Conservation (phyloP, 1,140 invertebrate species). For the Leptinotarsa texana region DNA sequence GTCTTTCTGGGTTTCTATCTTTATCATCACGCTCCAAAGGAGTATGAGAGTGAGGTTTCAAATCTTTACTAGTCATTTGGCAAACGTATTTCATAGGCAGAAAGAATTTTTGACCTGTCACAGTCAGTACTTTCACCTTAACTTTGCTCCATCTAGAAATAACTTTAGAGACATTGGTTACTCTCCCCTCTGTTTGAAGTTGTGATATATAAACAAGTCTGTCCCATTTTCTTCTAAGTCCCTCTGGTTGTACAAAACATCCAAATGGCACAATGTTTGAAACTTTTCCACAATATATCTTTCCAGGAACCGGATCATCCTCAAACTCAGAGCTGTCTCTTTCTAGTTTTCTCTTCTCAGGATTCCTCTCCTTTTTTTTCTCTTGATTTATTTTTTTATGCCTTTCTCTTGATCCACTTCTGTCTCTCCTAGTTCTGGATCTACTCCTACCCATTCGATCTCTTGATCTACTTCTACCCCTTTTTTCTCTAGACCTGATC, state of each 20-base stretch:
- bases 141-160: slow-evolving; percentile 89
- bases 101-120: slow-evolving; percentile 92
- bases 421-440: slow-evolving; percentile 51
- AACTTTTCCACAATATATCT: slow-evolving; percentile 93
- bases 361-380: slow-evolving; percentile 43
- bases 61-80: slow-evolving; percentile 90
- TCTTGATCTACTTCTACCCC: slow-evolving; percentile 51
- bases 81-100: slow-evolving; percentile 99
- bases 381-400: slow-evolving; percentile 49
- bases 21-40: slow-evolving; percentile 68
- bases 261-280: slow-evolving; percentile 96
- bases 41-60: slow-evolving; percentile 81
- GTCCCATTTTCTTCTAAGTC: slow-evolving; percentile 85
- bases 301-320: slow-evolving; percentile 68
- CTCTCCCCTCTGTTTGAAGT: slow-evolving; percentile 87
- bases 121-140: slow-evolving; percentile 87
- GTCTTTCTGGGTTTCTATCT: slow-evolving; percentile 85
- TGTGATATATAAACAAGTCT: slow-evolving; percentile 98
- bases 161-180: slow-evolving; percentile 93
- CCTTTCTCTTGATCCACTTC: slow-evolving; percentile 33
- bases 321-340: slow-evolving; percentile 60
- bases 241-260: slow-evolving; percentile 96
- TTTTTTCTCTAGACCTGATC: slow-evolving; percentile 45
- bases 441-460: slow-evolving; percentile 50
- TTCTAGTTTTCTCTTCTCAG: slow-evolving; percentile 55